phyloP scores from a whole-genome alignment of 1,140 invertebrate species.

The Nixonia krombeini region DNA sequence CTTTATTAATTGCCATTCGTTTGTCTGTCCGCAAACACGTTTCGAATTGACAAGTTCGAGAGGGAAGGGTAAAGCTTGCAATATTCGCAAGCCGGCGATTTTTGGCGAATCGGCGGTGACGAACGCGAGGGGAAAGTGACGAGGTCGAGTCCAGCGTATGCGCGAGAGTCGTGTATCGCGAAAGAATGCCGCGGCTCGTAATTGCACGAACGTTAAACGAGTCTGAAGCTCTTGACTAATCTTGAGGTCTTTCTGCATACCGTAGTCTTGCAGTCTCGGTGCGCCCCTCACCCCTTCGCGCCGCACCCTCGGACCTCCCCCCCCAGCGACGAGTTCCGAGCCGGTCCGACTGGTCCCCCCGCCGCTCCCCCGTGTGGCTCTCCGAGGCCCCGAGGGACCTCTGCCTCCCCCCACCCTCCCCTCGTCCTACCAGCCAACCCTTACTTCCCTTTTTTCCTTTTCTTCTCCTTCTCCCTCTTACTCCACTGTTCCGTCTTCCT shows the following conservation, averaged over 20 bases:
- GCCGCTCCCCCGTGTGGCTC: conserved; percentile 22
- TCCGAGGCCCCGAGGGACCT: conserved; percentile 36
- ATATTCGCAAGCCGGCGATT: no score
- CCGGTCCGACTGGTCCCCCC: conserved; percentile 48
- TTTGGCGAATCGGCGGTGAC: not conserved
- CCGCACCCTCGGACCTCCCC: conserved; percentile 6
- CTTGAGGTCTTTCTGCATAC: conserved; percentile 52
- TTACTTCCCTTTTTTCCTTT: conserved; percentile 1
- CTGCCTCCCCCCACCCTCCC: conserved; percentile 5
- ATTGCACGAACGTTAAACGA: conserved; percentile 51
- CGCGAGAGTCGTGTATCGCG: conserved; percentile 18
- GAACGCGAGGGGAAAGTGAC: conserved; percentile 21
- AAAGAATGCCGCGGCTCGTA: conserved; percentile 42
- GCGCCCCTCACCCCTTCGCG: conserved; percentile 10
- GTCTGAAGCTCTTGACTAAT: conserved; percentile 51
- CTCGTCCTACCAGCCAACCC: conserved; percentile 5
- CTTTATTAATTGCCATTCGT: no score
- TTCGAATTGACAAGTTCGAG: no score
- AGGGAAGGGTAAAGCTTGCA: no score
- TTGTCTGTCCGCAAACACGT: no score
- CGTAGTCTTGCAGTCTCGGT: conserved; percentile 35
- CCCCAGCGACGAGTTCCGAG: conserved; percentile 19
- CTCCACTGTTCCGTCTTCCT: conserved; percentile 24
- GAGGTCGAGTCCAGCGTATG: conserved; percentile 9
- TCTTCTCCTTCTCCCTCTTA: conserved; percentile 19